phyloP scores from a whole-genome alignment of 2,888 invertebrate species.

The Drosophila greeni region DNA sequence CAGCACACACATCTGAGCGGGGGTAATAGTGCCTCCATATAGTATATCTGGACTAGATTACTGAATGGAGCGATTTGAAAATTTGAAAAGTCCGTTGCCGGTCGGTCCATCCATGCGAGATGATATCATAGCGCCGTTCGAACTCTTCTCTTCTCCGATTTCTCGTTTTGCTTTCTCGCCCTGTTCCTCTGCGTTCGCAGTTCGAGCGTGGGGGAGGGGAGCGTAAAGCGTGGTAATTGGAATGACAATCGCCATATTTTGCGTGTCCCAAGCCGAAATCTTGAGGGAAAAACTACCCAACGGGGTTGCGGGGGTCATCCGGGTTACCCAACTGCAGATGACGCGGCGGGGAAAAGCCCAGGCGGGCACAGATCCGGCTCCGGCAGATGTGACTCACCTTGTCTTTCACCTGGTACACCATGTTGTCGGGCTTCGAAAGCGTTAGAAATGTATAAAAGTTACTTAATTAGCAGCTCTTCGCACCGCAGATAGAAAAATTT shows the following conservation, averaged over 20 bases:
- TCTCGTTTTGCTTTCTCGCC: neutral
- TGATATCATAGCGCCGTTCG: conserved; percentile 21
- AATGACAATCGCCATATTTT: conserved; percentile 16
- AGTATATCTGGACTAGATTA: conserved; percentile 17
- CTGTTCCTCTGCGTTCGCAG: neutral
- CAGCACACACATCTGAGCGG: neutral
- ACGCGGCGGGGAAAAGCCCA: conserved; percentile 3
- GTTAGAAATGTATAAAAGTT: conserved; percentile 35
- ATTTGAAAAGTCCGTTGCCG: neutral
- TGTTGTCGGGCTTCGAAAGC: conserved; percentile 53
- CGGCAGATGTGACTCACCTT: conserved; percentile 62
- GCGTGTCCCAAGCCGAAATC: neutral
- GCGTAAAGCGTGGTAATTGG: conserved; percentile 12
- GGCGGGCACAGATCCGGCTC: conserved; percentile 1
- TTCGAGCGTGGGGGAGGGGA: conserved; percentile 6
- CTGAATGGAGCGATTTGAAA: conserved; percentile 7
- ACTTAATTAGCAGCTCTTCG: conserved; percentile 46
- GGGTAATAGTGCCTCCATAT: neutral
- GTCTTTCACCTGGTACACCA: conserved; percentile 76
- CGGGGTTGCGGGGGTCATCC: conserved; percentile 7
- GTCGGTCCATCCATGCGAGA: neutral
- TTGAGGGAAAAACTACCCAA: neutral
- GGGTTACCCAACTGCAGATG: conserved; percentile 10
- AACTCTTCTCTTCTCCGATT: conserved; percentile 6
- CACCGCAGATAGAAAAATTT: conserved; percentile 32